phyloP scores from a whole-genome alignment of 2,797 vertebrate species.

The Melanotaenia boesemani region DNA sequence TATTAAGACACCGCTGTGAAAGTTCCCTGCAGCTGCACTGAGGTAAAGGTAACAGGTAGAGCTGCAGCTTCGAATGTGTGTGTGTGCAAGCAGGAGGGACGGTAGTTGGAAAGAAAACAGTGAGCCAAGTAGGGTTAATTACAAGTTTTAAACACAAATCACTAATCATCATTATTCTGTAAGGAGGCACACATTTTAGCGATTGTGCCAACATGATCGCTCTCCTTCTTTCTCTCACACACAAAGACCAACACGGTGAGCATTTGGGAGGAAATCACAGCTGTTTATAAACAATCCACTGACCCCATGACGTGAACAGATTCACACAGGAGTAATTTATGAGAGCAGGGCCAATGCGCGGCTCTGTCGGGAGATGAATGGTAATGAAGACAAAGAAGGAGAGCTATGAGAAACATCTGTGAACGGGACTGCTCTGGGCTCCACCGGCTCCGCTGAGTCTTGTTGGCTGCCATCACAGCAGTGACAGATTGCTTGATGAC shows the following conservation, averaged over 20 bases:
- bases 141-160: slow-evolving; percentile 53
- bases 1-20: slow-evolving; percentile 42
- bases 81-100: neutral
- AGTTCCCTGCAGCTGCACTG: slow-evolving; percentile 39
- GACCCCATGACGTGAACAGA: slow-evolving; percentile 61
- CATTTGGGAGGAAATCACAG: slow-evolving; percentile 46
- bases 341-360: slow-evolving; percentile 43
- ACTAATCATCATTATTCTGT: slow-evolving; percentile 54
- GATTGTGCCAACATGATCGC: neutral
- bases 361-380: slow-evolving; percentile 61
- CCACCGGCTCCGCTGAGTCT: slow-evolving; percentile 61
- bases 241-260: neutral
- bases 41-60: slow-evolving; percentile 36
- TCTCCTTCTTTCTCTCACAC: neutral
- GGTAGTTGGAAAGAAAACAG: slow-evolving; percentile 30
- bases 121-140: slow-evolving; percentile 55
- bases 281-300: slow-evolving; percentile 70
- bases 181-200: slow-evolving; percentile 17
- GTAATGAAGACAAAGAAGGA: slow-evolving; percentile 76
- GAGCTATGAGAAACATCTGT: slow-evolving; percentile 79
- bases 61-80: slow-evolving; percentile 9
- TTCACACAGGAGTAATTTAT: slow-evolving; percentile 69
- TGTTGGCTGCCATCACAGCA: slow-evolving; percentile 70
- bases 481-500: slow-evolving; percentile 74
- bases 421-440: slow-evolving; percentile 58